Evolutionary conservation across 2,888 invertebrate genomes (phyloP), one percentile per base, ranked within the genome.

Genomic region (Pheosia tremula): DNA sequence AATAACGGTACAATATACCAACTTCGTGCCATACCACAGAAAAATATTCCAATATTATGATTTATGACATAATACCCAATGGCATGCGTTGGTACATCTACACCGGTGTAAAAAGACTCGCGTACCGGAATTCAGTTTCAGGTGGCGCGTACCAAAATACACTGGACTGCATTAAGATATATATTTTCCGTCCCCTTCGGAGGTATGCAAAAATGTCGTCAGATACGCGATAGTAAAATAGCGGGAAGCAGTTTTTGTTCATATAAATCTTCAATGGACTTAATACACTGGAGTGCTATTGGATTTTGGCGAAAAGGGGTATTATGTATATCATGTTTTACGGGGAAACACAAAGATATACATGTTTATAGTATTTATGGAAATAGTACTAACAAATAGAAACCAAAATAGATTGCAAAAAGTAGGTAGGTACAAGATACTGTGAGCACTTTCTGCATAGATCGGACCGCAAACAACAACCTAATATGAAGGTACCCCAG

Each of bases 11-110:
- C 84, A 80, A 83, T 84, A 75, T 76, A 75, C 75, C 79, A 77
- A 81, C 84, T 85, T 81, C 79, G 83, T 81, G 79, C 75, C 79
- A 74, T 80, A 80, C 81, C 71, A 82, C 79, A 78, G 77, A 79
- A 24, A 87, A 87, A 90, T 89, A 91, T 90, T 88, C 83, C 91
- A 90, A 91, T 93, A 90, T 89, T 87, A 87, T 90, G 92, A 93
- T 92, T 90, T 92, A 92, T 80, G 85, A 81, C 79, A 83, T 85
- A 87, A 90, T 86, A 85, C 84, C 78, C 71, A 83, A 84, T 81
- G 81, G 78, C 80, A 77, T 77, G 73, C 75, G 72, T 75, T 77
- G 79, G 73, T 62, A 61, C 63, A 61, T 67, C 37, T 43, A 38
- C 13, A 5, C 85, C 79, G 78, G 5, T 54, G 4, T 67, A 78